Evolutionary conservation across 2,797 vertebrate species (phyloP).

Genomic region (Potorous gilbertii): DNA sequence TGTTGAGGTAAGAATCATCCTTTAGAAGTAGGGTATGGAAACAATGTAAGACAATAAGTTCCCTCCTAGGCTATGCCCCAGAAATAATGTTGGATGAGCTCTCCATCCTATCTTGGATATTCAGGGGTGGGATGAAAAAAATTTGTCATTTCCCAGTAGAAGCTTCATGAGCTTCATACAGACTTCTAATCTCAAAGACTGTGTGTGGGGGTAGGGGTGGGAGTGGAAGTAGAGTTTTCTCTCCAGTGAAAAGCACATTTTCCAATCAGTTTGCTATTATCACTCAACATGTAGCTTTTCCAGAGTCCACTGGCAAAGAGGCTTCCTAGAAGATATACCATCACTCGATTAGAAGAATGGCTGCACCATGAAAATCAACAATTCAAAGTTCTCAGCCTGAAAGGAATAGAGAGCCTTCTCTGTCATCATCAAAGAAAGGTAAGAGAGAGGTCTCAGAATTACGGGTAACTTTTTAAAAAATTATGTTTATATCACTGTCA

Average conservation of each 20-base stretch:
- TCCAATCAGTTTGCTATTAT: slow-evolving; percentile 26
- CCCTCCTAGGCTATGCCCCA: neutral
- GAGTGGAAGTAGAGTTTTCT: slow-evolving; percentile 9
- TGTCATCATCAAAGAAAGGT: slow-evolving; percentile 70
- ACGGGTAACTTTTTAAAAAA: neutral
- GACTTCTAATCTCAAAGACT: neutral
- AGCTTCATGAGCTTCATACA: neutral
- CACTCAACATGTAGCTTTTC: slow-evolving; percentile 71
- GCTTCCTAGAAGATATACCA: slow-evolving; percentile 65
- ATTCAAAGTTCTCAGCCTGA: slow-evolving; percentile 71
- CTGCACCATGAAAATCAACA: slow-evolving; percentile 44
- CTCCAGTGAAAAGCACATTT: slow-evolving; percentile 47
- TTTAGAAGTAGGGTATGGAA: slow-evolving; percentile 3
- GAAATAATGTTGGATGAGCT: neutral
- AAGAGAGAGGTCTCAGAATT: slow-evolving; percentile 13
- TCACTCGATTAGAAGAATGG: slow-evolving; percentile 71
- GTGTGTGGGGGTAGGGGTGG: neutral
- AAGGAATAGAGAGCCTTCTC: slow-evolving; percentile 65
- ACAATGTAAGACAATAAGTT: neutral
- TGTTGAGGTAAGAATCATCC: slow-evolving; percentile 76
- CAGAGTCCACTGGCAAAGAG: slow-evolving; percentile 73
- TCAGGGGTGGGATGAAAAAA: neutral
- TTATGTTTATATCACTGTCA: neutral
- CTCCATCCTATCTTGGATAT: neutral
- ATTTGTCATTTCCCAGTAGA: neutral